phyloP scores from a whole-genome alignment of 1,140 invertebrate species.

The Yoshiicerus persimilis region DNA sequence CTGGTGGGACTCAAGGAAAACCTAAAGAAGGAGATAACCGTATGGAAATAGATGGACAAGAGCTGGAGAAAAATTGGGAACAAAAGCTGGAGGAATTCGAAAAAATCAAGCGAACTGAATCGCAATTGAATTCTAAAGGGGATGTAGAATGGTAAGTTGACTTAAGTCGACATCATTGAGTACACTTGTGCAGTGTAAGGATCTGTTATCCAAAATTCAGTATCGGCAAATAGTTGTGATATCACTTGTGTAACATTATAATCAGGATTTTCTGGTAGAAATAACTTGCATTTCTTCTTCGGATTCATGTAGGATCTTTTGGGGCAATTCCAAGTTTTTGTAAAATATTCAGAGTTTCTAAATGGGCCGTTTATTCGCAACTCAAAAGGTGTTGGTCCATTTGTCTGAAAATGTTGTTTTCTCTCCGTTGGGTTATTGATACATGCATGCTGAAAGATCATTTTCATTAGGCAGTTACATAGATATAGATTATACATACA shows the following conservation, averaged over 20 bases:
- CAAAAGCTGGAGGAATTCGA: not conserved
- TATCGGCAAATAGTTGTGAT: not conserved
- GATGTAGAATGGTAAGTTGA: not conserved
- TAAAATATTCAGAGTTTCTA: constrained; percentile 60
- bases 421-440: not conserved
- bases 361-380: constrained; percentile 61
- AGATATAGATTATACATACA: too few species aligned
- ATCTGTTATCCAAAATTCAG: not conserved
- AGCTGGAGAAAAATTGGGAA: not conserved
- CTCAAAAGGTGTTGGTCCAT: constrained; percentile 33
- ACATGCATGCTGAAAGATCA: constrained; percentile 15
- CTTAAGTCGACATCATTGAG: not conserved
- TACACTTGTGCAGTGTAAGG: not conserved
- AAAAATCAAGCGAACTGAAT: not conserved
- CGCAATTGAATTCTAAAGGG: not conserved
- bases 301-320: constrained; percentile 60
- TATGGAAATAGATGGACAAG: not conserved
- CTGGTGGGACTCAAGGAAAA: not conserved
- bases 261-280: not conserved
- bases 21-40: not conserved
- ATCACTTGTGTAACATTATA: not conserved
- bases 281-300: constrained; percentile 55
- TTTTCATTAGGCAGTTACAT: too few species aligned
- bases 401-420: not conserved
- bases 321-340: constrained; percentile 58